Conservation (phyloP, 2,888 invertebrate genomes). For the Zaprionus bogoriensis region DNA sequence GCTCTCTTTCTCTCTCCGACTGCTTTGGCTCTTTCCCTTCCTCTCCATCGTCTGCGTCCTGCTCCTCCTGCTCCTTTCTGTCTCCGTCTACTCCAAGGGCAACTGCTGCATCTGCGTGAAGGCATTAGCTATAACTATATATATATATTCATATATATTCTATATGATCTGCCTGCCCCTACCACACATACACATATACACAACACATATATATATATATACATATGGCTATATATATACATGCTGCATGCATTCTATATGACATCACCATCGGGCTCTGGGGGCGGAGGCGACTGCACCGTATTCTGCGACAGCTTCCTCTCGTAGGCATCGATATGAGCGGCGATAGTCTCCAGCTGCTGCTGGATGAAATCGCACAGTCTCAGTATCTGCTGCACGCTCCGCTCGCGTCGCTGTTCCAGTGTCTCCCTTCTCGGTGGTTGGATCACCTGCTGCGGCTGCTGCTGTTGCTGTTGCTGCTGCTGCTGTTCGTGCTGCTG, state of each 20-base stretch:
- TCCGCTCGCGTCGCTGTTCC: slow-evolving; percentile 39
- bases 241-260: slow-evolving; percentile 21
- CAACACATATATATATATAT: neutral
- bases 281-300: slow-evolving; percentile 13
- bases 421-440: slow-evolving; percentile 32
- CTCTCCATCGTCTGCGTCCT: neutral
- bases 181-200: neutral
- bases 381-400: slow-evolving; percentile 28
- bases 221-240: neutral
- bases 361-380: slow-evolving; percentile 37
- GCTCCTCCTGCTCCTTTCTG: too few relatives aligned
- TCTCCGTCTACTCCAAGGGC: too few relatives aligned
- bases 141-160: neutral
- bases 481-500: neutral
- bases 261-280: slow-evolving; percentile 45
- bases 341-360: slow-evolving; percentile 27
- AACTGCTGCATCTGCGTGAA: neutral
- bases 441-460: slow-evolving; percentile 27
- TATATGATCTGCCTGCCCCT: too few relatives aligned
- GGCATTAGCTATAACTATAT: neutral
- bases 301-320: slow-evolving; percentile 15
- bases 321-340: slow-evolving; percentile 27
- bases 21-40: neutral
- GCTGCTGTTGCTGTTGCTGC: neutral
- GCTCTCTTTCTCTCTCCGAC: neutral